phyloP scores from a whole-genome alignment of 1,140 invertebrate species.

The Drosophila simulans region DNA sequence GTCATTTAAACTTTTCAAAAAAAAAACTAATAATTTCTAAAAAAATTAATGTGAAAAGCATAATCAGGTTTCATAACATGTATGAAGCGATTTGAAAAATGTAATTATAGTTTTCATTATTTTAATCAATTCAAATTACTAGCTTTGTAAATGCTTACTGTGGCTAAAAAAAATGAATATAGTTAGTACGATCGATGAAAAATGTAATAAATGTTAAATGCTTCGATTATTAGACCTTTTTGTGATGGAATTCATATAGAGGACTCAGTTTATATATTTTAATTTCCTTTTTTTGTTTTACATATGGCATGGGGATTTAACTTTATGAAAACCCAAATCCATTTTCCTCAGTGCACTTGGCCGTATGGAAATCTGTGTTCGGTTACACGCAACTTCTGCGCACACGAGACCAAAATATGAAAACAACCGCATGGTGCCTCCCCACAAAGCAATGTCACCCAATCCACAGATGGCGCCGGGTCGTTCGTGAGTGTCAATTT shows the following conservation, averaged over 20 bases:
- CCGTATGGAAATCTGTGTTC: constrained; percentile 47
- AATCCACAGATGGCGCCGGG: constrained; percentile 38
- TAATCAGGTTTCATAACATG: too few species aligned
- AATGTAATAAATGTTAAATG: too few species aligned
- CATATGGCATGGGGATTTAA: background rate
- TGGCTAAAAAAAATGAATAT: too few species aligned
- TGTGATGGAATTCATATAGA: too few species aligned
- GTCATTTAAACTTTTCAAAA: background rate
- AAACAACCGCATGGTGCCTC: constrained; percentile 21
- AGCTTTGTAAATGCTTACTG: too few species aligned
- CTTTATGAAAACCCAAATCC: background rate
- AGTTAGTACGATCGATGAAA: too few species aligned
- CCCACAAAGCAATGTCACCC: constrained; percentile 70
- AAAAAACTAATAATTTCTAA: background rate
- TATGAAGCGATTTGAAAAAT: background rate
- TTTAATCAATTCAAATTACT: background rate
- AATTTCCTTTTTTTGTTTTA: background rate
- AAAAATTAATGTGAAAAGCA: too few species aligned
- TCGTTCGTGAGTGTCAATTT: constrained; percentile 50
- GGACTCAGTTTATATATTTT: background rate
- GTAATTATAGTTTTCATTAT: background rate
- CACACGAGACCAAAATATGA: constrained; percentile 29
- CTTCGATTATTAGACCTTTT: too few species aligned
- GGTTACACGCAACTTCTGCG: constrained; percentile 60
- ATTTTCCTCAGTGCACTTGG: constrained; percentile 22